These are phyloP conservation scores for Drosophila mercatorum DNA, from an alignment of 2,888 invertebrate species.

Conservation along the genomic window DNA sequence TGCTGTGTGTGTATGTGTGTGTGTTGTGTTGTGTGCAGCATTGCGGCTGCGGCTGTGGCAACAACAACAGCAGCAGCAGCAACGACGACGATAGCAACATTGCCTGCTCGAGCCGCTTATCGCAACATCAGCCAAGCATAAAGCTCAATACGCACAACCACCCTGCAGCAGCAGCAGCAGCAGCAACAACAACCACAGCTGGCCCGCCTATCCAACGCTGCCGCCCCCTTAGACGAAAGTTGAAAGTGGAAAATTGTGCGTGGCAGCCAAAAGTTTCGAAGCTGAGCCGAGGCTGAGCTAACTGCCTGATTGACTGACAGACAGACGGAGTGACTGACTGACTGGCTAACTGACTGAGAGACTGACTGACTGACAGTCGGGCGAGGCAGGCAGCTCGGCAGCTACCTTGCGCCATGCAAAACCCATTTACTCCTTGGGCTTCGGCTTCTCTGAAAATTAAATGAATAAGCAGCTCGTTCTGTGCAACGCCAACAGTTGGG, in stretches of 20 bases:
- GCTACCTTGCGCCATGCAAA: slow-evolving; percentile 42
- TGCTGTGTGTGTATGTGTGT: slow-evolving; percentile 16
- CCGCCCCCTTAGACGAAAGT: slow-evolving; percentile 47
- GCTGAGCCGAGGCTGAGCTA: slow-evolving; percentile 50
- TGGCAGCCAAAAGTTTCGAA: slow-evolving; percentile 71
- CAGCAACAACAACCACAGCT: slow-evolving; percentile 13
- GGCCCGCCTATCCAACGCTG: slow-evolving; percentile 11
- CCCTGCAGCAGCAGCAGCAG: slow-evolving; percentile 26
- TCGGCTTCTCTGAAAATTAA: slow-evolving; percentile 68
- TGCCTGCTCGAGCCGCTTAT: slow-evolving; percentile 64
- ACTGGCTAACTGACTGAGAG: slow-evolving; percentile 13
- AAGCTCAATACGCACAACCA: slow-evolving; percentile 63
- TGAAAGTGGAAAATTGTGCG: slow-evolving; percentile 78
- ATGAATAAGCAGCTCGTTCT: slow-evolving; percentile 70
- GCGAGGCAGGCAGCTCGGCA: too few species aligned
- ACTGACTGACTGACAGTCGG: not conserved
- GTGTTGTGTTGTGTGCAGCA: slow-evolving; percentile 73
- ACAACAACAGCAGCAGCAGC: not conserved
- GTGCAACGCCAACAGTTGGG: slow-evolving; percentile 53
- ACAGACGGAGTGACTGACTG: slow-evolving; percentile 25
- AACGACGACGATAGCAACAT: slow-evolving; percentile 46
- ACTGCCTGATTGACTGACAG: slow-evolving; percentile 43
- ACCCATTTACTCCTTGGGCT: slow-evolving; percentile 55
- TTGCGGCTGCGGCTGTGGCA: slow-evolving; percentile 69
- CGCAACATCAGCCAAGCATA: slow-evolving; percentile 79